Evolutionary conservation across 2,888 invertebrate species (phyloP), one percentile per base, ranked within the genome.

Genomic region (Anarsia innoxiella): DNA sequence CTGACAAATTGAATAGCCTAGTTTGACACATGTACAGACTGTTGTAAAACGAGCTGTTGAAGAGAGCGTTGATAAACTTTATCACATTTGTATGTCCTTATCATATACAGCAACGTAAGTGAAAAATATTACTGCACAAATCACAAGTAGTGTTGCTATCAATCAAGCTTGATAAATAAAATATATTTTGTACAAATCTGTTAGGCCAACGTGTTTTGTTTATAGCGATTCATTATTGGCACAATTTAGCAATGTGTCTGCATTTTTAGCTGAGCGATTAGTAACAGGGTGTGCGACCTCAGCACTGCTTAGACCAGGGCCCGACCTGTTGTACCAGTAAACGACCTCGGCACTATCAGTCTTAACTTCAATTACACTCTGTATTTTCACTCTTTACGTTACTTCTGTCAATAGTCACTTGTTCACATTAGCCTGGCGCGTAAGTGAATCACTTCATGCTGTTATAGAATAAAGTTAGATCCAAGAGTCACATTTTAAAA

Each of bases 321-420:
- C 66, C 62, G 66, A 75, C 75, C 64, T 63, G 75, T 73, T 70
- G 63, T 73, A 79, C 75, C 76, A 74, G 71, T 80, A 70, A 69
- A 72, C 73, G 76, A 72, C 80, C 82, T 78, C 76, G 75, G 64
- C 68, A 66, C 61, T 70, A 68, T 66, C 65, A 59, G 58, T 46
- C 56, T 46, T 50, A 48, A 41, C 50, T 38, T 36, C 41, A 38
- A 40, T 36, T 41, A 37, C 46, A 64, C 58, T 56, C 54, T 51
- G 53, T 54, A 57, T 49, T 48, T 49, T 52, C 62, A 61, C 62
- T 61, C 56, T 60, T 49, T 27, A 27, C 12, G 11, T 16, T 53
- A 56, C 39, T 37, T 38, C 47, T 49, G 40, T 44, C 44, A 31
- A 37, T 32, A 37, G 49, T 37, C 42, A 51, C 44, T 45, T n/a